Conservation (phyloP, 64 coral and sea anemone genomes). For the Porites lutea region DNA sequence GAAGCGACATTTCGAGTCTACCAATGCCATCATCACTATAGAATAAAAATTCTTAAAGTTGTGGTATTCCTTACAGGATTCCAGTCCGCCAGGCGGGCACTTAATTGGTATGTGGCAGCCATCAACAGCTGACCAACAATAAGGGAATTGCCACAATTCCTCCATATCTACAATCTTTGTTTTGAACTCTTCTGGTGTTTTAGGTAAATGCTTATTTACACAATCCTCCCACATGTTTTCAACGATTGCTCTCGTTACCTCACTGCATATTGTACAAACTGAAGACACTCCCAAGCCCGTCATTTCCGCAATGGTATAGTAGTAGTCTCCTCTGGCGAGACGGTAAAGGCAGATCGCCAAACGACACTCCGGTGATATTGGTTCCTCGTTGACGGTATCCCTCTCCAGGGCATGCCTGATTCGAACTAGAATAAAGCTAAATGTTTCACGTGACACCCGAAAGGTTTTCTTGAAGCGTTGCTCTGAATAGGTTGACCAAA, state of each 20-base stretch:
- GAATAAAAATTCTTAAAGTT: slow-evolving; percentile 68
- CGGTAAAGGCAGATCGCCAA: slow-evolving; percentile 38
- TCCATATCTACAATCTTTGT: slow-evolving; percentile 50
- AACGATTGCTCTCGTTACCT: slow-evolving; percentile 30
- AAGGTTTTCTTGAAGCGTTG: slow-evolving; percentile 63
- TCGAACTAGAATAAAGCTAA: slow-evolving; percentile 33
- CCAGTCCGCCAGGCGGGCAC: slow-evolving; percentile 39
- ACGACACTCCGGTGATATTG: slow-evolving; percentile 19
- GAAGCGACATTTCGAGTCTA: slow-evolving; percentile 39
- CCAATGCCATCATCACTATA: slow-evolving; percentile 52
- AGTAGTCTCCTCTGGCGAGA: slow-evolving; percentile 4
- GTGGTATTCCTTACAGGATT: slow-evolving; percentile 37
- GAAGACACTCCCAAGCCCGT: background rate
- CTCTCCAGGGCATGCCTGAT: slow-evolving; percentile 10
- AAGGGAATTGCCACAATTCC: slow-evolving; percentile 55
- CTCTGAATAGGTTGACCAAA: slow-evolving; percentile 57
- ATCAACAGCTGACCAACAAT: slow-evolving; percentile 32
- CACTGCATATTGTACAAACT: background rate
- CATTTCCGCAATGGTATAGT: slow-evolving; percentile 37
- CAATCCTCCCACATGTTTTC: slow-evolving; percentile 12
- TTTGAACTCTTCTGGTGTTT: slow-evolving; percentile 27
- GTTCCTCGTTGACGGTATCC: slow-evolving; percentile 13
- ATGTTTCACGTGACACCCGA: slow-evolving; percentile 53
- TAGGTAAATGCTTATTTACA: slow-evolving; percentile 10
- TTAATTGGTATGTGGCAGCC: slow-evolving; percentile 64